Base-by-base conservation (phyloP, 1,140 invertebrate genomes). In the Harpegnathos saltator region DNA sequence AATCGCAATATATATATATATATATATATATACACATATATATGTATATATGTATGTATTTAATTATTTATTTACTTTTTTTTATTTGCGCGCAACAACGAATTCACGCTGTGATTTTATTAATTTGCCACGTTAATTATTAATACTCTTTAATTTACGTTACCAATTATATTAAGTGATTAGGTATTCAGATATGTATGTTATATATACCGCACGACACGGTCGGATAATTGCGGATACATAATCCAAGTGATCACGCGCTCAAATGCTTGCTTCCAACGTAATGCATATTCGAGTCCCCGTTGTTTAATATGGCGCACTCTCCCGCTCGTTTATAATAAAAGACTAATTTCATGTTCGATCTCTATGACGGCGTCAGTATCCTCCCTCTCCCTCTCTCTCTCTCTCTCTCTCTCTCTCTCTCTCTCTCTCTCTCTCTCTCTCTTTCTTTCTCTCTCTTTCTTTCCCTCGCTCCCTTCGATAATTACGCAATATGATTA, bases 131-230 rank as follows among this genome's bases (percentile, higher is more conserved):
- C 24, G 59, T 48, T 14, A 22, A 58, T 26, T 38, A 52, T n/a
- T n/a, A n/a, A n/a, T 26, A 15, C 17, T 52, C 44, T 29, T 11
- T 62, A 24, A 78, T 78, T 75, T 62, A 75, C 29, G n/a, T 7
- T 29, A 56, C 69, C 63, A 80, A 38, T 80, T 48, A 9, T 4
- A 71, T 59, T 29, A 80, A 58, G n/a, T 48, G 44, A 78, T 77
- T 66, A 44, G 38, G 38, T 44, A 68, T 71, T 69, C 17, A n/a
- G 26, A 17, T 58, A 11, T 44, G 38, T 44, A 11, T 9, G 26
- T 12, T 58, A 11, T 44, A 9, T 44, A 11, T 9, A 12, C 3
- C 26, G 9, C 22, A 58, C 44, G 68, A 69, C 33, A 22, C 38
- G n/a, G 29, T 33, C 17, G 22, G 12, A 69, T 68, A 71, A 22